Conservation (phyloP, 2,888 invertebrate genomes). For the Trachelus stipa region DNA sequence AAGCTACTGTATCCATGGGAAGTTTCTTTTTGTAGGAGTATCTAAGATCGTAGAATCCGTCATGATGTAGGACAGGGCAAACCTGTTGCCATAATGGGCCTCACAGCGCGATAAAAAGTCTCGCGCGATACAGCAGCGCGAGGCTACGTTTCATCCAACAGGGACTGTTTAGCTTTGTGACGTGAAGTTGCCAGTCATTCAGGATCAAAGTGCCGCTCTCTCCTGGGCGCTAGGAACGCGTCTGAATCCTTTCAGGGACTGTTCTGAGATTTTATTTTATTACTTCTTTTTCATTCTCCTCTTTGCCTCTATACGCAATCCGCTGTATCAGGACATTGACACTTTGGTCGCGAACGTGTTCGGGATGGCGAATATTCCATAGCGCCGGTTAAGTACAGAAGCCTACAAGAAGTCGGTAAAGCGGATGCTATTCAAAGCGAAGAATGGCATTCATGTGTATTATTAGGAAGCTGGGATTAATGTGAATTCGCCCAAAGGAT, state of each 20-base stretch:
- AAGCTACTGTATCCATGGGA: not conserved
- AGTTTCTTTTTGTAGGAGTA: not conserved
- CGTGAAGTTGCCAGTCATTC: slow-evolving; percentile 57
- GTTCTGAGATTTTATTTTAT: not conserved
- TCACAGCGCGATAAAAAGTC: slow-evolving; percentile 55
- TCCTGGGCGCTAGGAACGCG: slow-evolving; percentile 10
- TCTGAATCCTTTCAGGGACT: slow-evolving; percentile 11
- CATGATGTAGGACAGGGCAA: not conserved
- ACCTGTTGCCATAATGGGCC: slow-evolving; percentile 47
- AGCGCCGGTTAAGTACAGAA: not conserved
- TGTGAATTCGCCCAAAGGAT: not conserved
- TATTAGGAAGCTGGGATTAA: not conserved
- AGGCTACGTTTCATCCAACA: slow-evolving; percentile 50
- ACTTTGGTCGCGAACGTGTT: not conserved
- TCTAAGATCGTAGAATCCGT: not conserved
- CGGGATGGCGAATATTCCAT: not conserved
- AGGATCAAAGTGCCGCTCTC: slow-evolving; percentile 54
- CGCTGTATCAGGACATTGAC: not conserved
- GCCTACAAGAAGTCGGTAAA: not conserved
- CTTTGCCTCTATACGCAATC: not conserved
- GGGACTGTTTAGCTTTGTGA: slow-evolving; percentile 51
- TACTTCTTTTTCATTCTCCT: not conserved
- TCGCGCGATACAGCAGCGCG: slow-evolving; percentile 38
- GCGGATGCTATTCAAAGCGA: not conserved
- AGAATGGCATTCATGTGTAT: not conserved